Evolutionary conservation across 92 coral and sea anemone genomes (phyloP).

Genomic region (Porites rus): DNA sequence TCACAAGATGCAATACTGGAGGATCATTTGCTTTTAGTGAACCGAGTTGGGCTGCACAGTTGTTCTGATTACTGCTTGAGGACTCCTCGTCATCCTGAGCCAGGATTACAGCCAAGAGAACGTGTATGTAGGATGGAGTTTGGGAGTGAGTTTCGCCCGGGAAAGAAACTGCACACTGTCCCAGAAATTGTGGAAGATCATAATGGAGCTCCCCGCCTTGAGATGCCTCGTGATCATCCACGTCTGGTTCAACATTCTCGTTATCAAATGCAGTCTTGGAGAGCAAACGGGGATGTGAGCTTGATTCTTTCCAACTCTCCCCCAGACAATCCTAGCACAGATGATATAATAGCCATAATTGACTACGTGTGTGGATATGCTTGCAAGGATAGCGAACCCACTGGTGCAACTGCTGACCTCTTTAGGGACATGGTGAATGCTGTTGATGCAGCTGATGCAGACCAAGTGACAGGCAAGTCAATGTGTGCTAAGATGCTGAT

Average conservation of each 20-base stretch:
- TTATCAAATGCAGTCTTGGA: slow-evolving; percentile 15
- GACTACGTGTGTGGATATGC: slow-evolving; percentile 54
- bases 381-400: slow-evolving; percentile 54
- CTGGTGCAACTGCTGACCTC: slow-evolving; percentile 56
- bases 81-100: slow-evolving; percentile 42
- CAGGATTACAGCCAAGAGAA: slow-evolving; percentile 46
- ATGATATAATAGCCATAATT: slow-evolving; percentile 43
- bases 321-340: slow-evolving; percentile 51
- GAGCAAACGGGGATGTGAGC: slow-evolving; percentile 18
- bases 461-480: slow-evolving; percentile 25
- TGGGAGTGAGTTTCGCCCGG: slow-evolving; percentile 38
- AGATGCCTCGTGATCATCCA: slow-evolving; percentile 46
- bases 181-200: slow-evolving; percentile 2
- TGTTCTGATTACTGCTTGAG: slow-evolving; percentile 45
- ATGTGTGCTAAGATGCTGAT: slow-evolving; percentile 47
- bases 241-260: slow-evolving; percentile 35
- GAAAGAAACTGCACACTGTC: slow-evolving; percentile 1
- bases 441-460: slow-evolving; percentile 18
- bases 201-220: slow-evolving; percentile 32
- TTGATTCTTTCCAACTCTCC: slow-evolving; percentile 31
- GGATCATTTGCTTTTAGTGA: slow-evolving; percentile 46
- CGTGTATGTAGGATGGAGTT: slow-evolving; percentile 56
- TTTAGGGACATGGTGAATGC: slow-evolving; percentile 57
- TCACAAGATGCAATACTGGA: slow-evolving; percentile 53
- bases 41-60: slow-evolving; percentile 42